Evolutionary conservation across 2,113 vertebrate genomes (phyloP).

Genomic region (Protobothrops flavoviridis): DNA sequence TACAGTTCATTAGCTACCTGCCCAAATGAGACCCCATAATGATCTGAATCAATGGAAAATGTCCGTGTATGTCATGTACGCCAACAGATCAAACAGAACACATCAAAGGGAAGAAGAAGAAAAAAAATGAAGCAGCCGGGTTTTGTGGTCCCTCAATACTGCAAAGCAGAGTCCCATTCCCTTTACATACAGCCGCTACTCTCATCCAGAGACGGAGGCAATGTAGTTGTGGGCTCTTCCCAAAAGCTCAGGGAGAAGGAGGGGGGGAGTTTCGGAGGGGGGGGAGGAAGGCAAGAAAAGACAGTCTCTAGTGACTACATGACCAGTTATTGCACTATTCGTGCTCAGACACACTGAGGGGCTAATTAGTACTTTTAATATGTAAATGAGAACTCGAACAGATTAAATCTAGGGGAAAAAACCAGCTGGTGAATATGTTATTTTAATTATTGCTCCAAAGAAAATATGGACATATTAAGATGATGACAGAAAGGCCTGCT

Average conservation of each 20-base stretch:
- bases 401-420: background rate
- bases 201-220: background rate
- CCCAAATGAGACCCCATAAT: background rate
- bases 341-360: conserved; percentile 90
- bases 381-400: conserved; percentile 91
- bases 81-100: background rate
- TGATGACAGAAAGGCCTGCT: conserved; percentile 48
- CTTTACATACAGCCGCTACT: background rate
- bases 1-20: background rate
- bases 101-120: background rate
- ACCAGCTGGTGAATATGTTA: conserved; percentile 96
- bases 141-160: background rate
- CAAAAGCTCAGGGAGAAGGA: background rate
- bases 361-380: conserved; percentile 99
- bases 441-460: conserved; percentile 85
- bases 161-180: background rate
- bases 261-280: background rate
- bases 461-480: conserved; percentile 70
- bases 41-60: background rate
- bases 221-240: background rate
- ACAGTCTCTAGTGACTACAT: conserved; percentile 73
- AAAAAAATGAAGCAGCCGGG: background rate
- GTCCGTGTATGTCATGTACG: background rate
- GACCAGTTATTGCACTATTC: conserved; percentile 84
- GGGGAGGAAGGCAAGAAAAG: conserved; percentile 23